These are phyloP conservation scores for Napeogenes sylphis DNA, from an alignment of 2,888 invertebrate genomes.

Conservation along the genomic window DNA sequence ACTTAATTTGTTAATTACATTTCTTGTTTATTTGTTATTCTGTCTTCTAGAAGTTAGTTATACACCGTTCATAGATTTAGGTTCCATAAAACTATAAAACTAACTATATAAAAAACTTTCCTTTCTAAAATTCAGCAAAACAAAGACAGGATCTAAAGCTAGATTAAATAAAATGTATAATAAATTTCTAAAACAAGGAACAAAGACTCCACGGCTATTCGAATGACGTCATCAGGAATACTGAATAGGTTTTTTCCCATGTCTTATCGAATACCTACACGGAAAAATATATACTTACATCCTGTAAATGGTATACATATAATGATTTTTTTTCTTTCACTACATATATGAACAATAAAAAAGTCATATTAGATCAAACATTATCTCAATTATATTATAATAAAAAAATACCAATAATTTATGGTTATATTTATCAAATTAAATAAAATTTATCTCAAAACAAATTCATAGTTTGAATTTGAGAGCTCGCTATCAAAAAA, in stretches of 20 bases:
- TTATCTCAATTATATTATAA: not conserved
- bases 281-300: constrained; percentile 12
- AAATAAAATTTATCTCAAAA: constrained; percentile 20
- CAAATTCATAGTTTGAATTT: constrained; percentile 15
- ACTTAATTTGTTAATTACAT: not conserved
- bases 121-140: too few relatives aligned
- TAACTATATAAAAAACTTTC: too few relatives aligned
- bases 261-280: constrained; percentile 9
- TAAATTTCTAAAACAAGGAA: constrained; percentile 1
- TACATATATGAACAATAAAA: too few relatives aligned
- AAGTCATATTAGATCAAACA: too few relatives aligned
- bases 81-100: too few relatives aligned
- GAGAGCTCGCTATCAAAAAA: constrained; percentile 23
- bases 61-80: too few relatives aligned
- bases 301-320: constrained; percentile 2
- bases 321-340: too few relatives aligned
- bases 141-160: not conserved
- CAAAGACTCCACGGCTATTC: not conserved
- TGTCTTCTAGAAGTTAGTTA: too few relatives aligned
- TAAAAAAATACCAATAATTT: not conserved
- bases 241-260: constrained; percentile 15
- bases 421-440: constrained; percentile 10
- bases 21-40: not conserved
- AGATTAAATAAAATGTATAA: not conserved
- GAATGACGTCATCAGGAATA: constrained; percentile 3